Base-by-base conservation (phyloP, 2,113 vertebrate genomes). In the Mohoua ochrocephala region DNA sequence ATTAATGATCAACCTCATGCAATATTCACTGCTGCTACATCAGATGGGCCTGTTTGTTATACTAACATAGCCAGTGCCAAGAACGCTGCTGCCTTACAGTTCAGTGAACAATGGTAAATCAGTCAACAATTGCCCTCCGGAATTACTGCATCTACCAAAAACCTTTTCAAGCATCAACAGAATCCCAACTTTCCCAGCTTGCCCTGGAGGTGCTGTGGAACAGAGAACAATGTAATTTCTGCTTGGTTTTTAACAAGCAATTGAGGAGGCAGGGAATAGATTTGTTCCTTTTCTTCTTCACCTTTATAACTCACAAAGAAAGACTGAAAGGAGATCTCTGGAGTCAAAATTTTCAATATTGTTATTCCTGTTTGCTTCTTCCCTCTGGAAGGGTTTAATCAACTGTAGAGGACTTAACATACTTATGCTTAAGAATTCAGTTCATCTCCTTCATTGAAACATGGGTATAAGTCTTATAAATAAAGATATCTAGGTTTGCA, bases 11-110 rank as follows among this genome's bases (percentile, higher is more conserved):
- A 71, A 64, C 60, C 84, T 98, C 89, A 98, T 97, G 88, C 68
- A 98, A 97, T 98, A 98, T 98, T 98, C 97, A 98, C 94, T 91
- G 73, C 77, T 93, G 63, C 76, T 97, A 65, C 93, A 85, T 97
- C 95, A 97, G 97, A 95, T 74, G 93, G 70, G 56, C 96, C 91
- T 93, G 71, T 92, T 95, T 96, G 84, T 97, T 96, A 94, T 76
- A 86, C 78, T 97, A 97, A 96, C 81, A 86, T 30, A 94, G 54
- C 28, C 56, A 92, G 47, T 54, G 33, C 80, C 73, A 86, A 94
- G 67, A 90, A 83, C 9, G 35, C 67, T 44, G 69, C 74, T 96
- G 78, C 67, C 75, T 95, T 76, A 91, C 37, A 86, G 75, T 44
- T 70, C 77, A 91, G n/a, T 79, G 80, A 97, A 73, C 71, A 97